phyloP scores from a whole-genome alignment of 2,113 vertebrate species.

The Conger conger region DNA sequence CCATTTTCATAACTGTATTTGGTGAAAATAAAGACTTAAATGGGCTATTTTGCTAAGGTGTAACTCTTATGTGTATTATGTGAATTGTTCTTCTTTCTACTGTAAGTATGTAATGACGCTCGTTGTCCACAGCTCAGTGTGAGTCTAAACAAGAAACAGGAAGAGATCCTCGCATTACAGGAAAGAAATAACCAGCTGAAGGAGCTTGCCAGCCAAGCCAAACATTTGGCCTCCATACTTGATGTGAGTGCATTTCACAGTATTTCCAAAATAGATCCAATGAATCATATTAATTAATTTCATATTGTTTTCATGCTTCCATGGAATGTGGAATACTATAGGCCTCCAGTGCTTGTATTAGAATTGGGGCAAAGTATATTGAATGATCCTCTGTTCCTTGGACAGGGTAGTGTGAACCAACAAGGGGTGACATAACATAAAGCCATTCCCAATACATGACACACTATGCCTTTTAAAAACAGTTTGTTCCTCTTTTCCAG shows the following conservation, averaged over 20 bases:
- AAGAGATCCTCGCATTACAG: slow-evolving; percentile 66
- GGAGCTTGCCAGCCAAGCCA: slow-evolving; percentile 70
- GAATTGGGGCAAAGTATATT: background rate
- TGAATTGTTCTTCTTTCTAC: background rate
- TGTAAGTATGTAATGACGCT: background rate
- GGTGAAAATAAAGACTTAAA: background rate
- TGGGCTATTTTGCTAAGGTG: background rate
- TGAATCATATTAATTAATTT: background rate
- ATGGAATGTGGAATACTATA: background rate
- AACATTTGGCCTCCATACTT: slow-evolving; percentile 70
- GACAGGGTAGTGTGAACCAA: background rate
- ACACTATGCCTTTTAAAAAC: background rate
- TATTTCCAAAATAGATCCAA: background rate
- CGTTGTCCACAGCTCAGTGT: slow-evolving; percentile 63
- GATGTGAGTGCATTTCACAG: slow-evolving; percentile 67
- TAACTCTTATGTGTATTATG: background rate
- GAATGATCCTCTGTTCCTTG: background rate
- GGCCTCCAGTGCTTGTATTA: background rate
- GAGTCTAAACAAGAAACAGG: slow-evolving; percentile 70
- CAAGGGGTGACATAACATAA: background rate
- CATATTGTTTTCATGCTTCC: background rate
- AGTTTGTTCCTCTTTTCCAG: slow-evolving; percentile 3
- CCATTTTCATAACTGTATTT: background rate
- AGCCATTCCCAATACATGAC: background rate
- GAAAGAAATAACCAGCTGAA: slow-evolving; percentile 72